Base-by-base conservation (phyloP, 2,797 vertebrate species). In the Nannoperca australis region DNA sequence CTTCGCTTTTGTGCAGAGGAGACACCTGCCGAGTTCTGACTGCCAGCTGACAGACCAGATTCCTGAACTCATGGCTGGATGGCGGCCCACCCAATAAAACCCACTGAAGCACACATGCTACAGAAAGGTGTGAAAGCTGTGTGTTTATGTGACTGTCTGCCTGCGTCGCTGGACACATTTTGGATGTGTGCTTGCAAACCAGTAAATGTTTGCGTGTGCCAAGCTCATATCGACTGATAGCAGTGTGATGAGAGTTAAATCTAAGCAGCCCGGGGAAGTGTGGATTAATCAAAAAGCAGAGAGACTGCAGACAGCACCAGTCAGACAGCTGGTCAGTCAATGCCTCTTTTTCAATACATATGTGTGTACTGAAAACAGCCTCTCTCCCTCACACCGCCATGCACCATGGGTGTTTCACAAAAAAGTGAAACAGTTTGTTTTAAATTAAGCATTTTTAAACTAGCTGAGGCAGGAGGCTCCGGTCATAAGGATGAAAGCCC, bases 21-120 rank as follows among this genome's bases (percentile, higher is more conserved):
- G 88, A 87, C 88, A 87, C 91, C 88, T 81, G 84, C 85, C 47
- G 91, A 76, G 84, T 73, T 56, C 83, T 85, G 88, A 92, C 87
- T 85, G 87, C 90, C 90, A 91, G 88, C 91, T 93, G 91, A 91
- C 88, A 88, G 83, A 85, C 73, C 73, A 59, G 69, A 81, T 85
- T 88, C 86, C 86, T 80, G 71, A 88, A 91, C 84, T 90, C 87
- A 79, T 82, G 74, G 87, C 80, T 83, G 80, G 85, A 85, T 69
- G 78, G 32, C 32, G 30, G 76, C 78, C 85, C 81, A 83, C 81
- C 88, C 88, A 76, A 86, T 86, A 89, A 87, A 85, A 75, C 81
- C 85, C 74, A 64, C 86, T 64, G 84, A 70, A 76, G 70, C 4
- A 3, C 63, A 55, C 70, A 34, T 34, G 17, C 76, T 73, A 36